Conservation (phyloP, 2,113 vertebrate genomes). For the Callospermophilus lateralis region DNA sequence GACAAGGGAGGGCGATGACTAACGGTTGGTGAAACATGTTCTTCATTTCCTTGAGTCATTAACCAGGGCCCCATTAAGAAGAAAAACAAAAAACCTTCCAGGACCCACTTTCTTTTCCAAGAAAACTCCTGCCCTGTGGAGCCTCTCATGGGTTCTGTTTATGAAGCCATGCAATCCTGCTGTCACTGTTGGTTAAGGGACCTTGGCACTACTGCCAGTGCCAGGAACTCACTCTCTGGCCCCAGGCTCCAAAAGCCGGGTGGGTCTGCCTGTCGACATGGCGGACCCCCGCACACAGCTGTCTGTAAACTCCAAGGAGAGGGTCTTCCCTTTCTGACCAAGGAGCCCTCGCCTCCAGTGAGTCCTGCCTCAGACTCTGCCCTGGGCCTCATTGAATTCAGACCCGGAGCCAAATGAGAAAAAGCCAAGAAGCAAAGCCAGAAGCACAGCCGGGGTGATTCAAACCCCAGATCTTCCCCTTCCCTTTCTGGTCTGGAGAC, state of each 20-base stretch:
- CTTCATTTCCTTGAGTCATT: constrained; percentile 82
- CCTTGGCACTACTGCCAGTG: constrained; percentile 20
- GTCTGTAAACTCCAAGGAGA: background rate
- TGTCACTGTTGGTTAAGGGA: constrained; percentile 30
- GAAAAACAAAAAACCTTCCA: constrained; percentile 76
- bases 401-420: constrained; percentile 35
- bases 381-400: background rate
- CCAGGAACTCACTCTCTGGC: constrained; percentile 26
- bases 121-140: constrained; percentile 80
- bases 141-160: constrained; percentile 79
- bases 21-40: constrained; percentile 80
- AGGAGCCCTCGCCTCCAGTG: background rate
- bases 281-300: background rate
- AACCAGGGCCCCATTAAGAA: constrained; percentile 59
- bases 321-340: background rate
- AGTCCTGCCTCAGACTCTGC: background rate
- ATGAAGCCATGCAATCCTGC: constrained; percentile 61
- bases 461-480: constrained; percentile 5
- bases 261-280: background rate
- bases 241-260: background rate
- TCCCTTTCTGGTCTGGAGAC: background rate
- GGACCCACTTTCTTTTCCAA: constrained; percentile 83
- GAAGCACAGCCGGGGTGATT: background rate
- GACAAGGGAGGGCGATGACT: constrained; percentile 37
- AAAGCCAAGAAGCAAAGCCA: constrained; percentile 42